Base-by-base conservation (phyloP, 2,797 vertebrate genomes). In the Xenentodon cancila region DNA sequence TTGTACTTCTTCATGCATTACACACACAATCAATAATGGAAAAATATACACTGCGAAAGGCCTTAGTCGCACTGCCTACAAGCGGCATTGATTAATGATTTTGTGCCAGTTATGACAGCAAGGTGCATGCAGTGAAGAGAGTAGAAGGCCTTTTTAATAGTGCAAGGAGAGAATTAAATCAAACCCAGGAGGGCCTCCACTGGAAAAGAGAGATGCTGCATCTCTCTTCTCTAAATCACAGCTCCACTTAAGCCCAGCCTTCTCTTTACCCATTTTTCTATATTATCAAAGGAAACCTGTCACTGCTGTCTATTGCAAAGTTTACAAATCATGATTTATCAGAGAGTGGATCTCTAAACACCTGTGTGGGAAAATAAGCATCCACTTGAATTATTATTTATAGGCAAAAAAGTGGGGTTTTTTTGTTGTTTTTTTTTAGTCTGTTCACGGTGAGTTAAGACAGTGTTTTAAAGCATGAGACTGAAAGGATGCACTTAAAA, bases 41-140 rank as follows among this genome's bases (percentile, higher is more conserved):
- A 88, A 88, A 91, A 89, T 85, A 90, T 88, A 90, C 81, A 90
- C 80, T 84, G 80, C 19, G 62, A 87, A 89, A 82, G 84, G 80
- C 90, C 82, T 88, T 73, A 77, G 89, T 82, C 64, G 75, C 79
- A 71, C 75, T 86, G 80, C 84, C 81, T 79, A 75, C 86, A 74
- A 85, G 80, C 85, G 63, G 87, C 89, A 88, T 84, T 92, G 91
- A 92, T 92, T 91, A 93, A 93, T 93, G 89, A 93, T 93, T 93
- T 93, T 92, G 91, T 92, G 91, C 90, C 91, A 92, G 88, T 91
- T 92, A 90, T 92, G 92, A 92, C 91, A 92, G 92, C 89, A 86
- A 92, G 88, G 91, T 92, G 91, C 87, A 85, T 71, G 69, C 81
- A 75, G 87, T 87, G 90, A 91, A 88, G 89, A 91, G 80, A 90